Conservation (phyloP, 2,797 vertebrate species). For the Tokudaia muenninki region DNA sequence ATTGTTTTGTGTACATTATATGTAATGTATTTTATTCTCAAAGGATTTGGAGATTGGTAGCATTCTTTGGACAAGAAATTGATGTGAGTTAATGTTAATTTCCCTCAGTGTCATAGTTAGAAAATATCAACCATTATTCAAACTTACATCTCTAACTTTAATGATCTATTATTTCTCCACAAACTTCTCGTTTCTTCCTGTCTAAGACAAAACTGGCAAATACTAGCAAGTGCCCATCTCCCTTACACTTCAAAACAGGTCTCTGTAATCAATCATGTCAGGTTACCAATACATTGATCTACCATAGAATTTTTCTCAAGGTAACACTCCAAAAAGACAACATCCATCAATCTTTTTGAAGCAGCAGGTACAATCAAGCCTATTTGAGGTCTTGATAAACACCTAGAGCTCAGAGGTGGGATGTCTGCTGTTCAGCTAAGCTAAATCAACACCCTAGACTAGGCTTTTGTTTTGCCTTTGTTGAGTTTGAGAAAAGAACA, state of each 20-base stretch:
- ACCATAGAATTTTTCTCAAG: conserved; percentile 39
- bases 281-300: conserved; percentile 38
- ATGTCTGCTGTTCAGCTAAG: not conserved
- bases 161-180: not conserved
- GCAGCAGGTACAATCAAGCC: conserved; percentile 24
- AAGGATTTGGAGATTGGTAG: not conserved
- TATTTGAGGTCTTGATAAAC: not conserved
- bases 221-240: not conserved
- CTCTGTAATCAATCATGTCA: conserved; percentile 10
- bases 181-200: not conserved
- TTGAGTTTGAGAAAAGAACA: not conserved
- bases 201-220: conserved; percentile 47
- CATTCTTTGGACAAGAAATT: not conserved
- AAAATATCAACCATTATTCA: not conserved
- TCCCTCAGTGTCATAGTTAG: not conserved
- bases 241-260: not conserved
- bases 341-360: conserved; percentile 29
- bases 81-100: not conserved
- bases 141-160: not conserved
- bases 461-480: not conserved
- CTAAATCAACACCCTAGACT: not conserved
- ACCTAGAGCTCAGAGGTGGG: not conserved
- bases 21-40: not conserved
- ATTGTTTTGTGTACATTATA: not conserved
- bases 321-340: not conserved